Evolutionary conservation across 2,797 vertebrate species (phyloP).

Genomic region (Anniella stebbinsi): DNA sequence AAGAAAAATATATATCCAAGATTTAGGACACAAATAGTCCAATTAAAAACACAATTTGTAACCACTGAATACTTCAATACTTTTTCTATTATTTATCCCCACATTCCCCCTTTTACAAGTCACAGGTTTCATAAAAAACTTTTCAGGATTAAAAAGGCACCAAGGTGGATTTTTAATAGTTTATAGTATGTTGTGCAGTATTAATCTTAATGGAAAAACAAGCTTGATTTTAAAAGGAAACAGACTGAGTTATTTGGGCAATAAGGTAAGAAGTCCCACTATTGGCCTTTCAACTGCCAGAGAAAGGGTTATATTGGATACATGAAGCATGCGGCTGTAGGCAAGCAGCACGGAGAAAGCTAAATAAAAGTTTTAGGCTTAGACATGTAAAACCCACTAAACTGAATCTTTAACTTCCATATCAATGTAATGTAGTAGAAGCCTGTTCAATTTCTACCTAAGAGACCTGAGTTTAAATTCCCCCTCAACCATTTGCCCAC

Average conservation of each 20-base stretch:
- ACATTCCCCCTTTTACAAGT: background rate
- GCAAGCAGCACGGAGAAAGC: background rate
- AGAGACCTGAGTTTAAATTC: background rate
- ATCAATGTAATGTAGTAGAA: background rate
- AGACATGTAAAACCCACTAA: background rate
- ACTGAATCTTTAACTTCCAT: background rate
- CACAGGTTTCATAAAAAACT: background rate
- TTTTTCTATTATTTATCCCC: background rate
- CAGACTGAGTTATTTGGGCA: too few relatives aligned
- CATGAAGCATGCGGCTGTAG: background rate
- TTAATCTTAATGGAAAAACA: background rate
- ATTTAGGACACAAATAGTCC: background rate
- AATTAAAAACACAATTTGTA: background rate
- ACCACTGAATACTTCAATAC: background rate
- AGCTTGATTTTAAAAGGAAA: background rate
- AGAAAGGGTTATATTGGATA: background rate
- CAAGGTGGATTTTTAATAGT: background rate
- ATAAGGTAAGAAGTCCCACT: background rate
- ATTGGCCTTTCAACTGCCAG: background rate
- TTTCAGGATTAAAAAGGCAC: too few relatives aligned
- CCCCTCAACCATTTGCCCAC: background rate
- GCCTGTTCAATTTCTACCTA: background rate
- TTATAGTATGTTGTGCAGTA: background rate
- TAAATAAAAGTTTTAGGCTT: background rate
- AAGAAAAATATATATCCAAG: background rate